Base-by-base conservation (phyloP, 2,113 vertebrate species). In the Austrofundulus limnaeus region DNA sequence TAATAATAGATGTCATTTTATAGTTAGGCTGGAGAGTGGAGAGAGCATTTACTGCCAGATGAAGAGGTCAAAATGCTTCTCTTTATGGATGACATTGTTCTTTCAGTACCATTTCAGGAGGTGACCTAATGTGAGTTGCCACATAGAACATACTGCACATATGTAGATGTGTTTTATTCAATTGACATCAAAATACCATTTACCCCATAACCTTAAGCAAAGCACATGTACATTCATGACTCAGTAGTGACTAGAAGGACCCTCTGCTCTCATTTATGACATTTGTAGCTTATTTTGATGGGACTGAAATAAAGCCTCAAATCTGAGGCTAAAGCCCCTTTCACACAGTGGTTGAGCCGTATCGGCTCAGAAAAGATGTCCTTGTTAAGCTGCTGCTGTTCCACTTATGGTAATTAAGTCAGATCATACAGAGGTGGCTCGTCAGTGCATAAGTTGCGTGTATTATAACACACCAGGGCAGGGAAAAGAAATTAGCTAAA, bases 321-420 rank as follows among this genome's bases (percentile, higher is more conserved):
- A 37, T 19, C 51, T 37, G 10, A 53, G 17, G 16, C n/a, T 46
- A 46, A 46, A 46, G n/a, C n/a, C 43, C 43, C 20, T 52, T 31
- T 34, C 9, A n/a, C 50, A 11, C 28, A 31, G 25, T 52, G 25
- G 25, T 10, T 51, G 24, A n/a, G 49, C 49, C 16, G n/a, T 31
- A 4, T 52, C 50, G 23, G 25, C 50, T 31, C 25, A n/a, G 16
- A n/a, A n/a, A 52, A 11, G 9, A 20, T 20, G n/a, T 46, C 43
- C 43, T 46, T 46, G 43, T 46, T 46, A 46, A 46, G 43, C 43
- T n/a, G 19, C 43, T 46, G 43, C n/a, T 46, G 43, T 11, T 46
- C n/a, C 8, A n/a, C 43, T 46, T 46, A 46, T 46, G 43, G n/a
- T 46, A 46, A 46, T 46, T 46, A 9, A 46, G 2, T 10, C 43